Evolutionary conservation across 2,113 vertebrate species (phyloP).

Genomic region (Dicaeum eximium): DNA sequence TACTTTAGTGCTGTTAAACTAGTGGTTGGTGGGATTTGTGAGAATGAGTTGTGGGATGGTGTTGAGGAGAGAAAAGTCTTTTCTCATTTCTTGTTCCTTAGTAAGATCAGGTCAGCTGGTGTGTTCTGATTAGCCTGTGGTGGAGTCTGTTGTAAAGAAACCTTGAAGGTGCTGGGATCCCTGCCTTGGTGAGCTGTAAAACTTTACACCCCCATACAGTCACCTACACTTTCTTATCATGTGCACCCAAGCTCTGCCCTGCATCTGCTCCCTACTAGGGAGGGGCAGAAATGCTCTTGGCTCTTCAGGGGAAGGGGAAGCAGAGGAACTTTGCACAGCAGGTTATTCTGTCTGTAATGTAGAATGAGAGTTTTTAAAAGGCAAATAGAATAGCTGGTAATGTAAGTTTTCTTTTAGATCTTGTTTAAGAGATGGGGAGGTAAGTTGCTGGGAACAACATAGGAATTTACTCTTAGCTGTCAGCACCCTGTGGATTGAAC

Average conservation of each 20-base stretch:
- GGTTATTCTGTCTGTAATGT: background rate
- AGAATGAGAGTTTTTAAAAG: background rate
- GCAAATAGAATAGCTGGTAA: background rate
- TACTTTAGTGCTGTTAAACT: background rate
- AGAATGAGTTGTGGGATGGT: background rate
- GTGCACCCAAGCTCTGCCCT: background rate
- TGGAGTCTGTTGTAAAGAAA: background rate
- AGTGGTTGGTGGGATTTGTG: background rate
- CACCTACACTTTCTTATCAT: background rate
- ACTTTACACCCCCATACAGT: background rate
- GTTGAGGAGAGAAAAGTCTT: background rate
- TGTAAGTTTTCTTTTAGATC: background rate
- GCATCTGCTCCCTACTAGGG: background rate
- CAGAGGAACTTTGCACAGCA: background rate
- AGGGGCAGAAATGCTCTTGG: background rate
- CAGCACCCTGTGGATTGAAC: background rate
- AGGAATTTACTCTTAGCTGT: background rate
- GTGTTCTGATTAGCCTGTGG: background rate
- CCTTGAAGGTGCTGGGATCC: background rate
- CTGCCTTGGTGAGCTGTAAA: background rate
- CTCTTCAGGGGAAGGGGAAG: background rate
- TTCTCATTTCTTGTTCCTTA: background rate
- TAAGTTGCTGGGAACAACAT: background rate
- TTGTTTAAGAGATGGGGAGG: background rate
- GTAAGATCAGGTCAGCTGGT: background rate